Base-by-base conservation (phyloP, 2,888 invertebrate species). In the Melieria omissa region DNA sequence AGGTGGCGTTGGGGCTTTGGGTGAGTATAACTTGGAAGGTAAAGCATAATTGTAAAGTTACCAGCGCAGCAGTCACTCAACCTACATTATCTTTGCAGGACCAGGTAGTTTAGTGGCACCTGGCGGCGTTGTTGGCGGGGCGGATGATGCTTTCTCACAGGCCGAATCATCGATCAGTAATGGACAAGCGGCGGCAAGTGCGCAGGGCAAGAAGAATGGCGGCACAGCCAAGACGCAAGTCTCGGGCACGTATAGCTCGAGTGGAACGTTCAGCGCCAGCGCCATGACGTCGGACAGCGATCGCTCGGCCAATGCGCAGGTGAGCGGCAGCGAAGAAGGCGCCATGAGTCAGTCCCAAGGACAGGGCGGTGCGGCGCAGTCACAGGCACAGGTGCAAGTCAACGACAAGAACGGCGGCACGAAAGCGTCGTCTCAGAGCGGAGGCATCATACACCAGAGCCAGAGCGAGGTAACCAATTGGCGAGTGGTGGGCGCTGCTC, bases 161-260 rank as follows among this genome's bases (percentile, higher is more conserved):
- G 93, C 93, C 4, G 90, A 87, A 73, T 85, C 87, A 0, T 80
- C 86, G 0, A 85, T 87, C 54, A 86, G 84, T 47, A 93, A 92
- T 72, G 94, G 94, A 0, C 90, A 91, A 78, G 94, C 95, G 1
- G 90, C 90, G 74, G 95, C 95, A 4, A 90, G 92, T 69, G 92
- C 95, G 12, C 92, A 93, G 86, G 95, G 95, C 12, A 91, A 90
- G 76, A 93, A 91, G 80, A 90, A 90, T 45, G 92, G 92, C 74
- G 94, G 93, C 9, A 91, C 91, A 4, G 92, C 95, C 0, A 93
- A 95, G 85, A 93, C 95, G 0, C 93, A 94, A 87, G 94, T 95
- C 0, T 92, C 92, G 66, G 95, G 95, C 44, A 92, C 92, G 0
- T 95, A 95, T 81, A 90, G 91, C 0, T 93, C 93, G 1, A 89